These are phyloP conservation scores for Athene noctua DNA, from an alignment of 2,113 vertebrate genomes.

Conservation along the genomic window DNA sequence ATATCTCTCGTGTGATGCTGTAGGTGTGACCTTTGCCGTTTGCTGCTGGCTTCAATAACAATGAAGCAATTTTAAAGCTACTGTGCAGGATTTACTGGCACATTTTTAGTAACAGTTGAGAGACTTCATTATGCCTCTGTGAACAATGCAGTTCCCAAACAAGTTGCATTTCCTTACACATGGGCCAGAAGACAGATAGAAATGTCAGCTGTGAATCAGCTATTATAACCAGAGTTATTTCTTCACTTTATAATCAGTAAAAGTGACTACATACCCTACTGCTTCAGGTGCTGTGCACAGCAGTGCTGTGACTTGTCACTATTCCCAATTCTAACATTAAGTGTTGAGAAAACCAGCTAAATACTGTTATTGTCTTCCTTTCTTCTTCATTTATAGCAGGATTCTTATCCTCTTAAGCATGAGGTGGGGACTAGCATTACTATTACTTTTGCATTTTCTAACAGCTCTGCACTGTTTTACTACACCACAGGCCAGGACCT, in stretches of 20 bases:
- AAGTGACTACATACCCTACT: not conserved
- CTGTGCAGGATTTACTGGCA: not conserved
- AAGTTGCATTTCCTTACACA: not conserved
- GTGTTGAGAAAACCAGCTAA: not conserved
- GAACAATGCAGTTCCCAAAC: not conserved
- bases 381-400: not conserved
- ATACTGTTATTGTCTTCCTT: not conserved
- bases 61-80: not conserved
- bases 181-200: not conserved
- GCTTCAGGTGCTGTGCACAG: not conserved
- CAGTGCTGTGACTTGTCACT: not conserved
- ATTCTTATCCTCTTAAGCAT: not conserved
- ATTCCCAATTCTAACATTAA: not conserved
- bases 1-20: not conserved
- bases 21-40: not conserved
- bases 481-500: not conserved
- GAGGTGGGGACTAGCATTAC: not conserved
- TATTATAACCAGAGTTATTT: not conserved
- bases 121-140: not conserved
- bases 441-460: not conserved
- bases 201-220: not conserved
- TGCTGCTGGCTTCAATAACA: not conserved
- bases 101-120: not conserved
- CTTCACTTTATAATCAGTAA: not conserved
- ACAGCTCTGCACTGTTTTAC: not conserved